A percentile compares a stretch with the other conserved stretches of the same genome.
Conservation (phyloP, 2,113 vertebrate genomes). For the Epinephelus cyanopodus region DNA sequence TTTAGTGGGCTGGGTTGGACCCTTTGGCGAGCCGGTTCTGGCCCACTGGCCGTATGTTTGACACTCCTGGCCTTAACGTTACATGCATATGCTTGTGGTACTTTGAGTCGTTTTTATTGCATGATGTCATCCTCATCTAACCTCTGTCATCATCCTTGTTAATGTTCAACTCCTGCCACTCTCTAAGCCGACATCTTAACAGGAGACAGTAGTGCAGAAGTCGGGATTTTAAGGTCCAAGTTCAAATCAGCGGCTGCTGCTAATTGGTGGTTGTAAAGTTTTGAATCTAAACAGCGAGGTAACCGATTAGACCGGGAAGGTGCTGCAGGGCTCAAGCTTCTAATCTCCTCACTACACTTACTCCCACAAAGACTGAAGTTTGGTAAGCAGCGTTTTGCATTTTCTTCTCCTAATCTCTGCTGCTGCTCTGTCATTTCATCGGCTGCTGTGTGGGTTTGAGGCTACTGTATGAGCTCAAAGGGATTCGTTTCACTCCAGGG, state of each 20-base stretch:
- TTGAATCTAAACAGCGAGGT: constrained; percentile 48
- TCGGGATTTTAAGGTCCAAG: constrained; percentile 37
- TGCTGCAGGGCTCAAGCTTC: not conserved
- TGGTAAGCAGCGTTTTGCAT: constrained; percentile 40
- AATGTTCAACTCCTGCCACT: constrained; percentile 60
- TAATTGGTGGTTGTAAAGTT: constrained; percentile 36
- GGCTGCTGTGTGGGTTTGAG: constrained; percentile 21
- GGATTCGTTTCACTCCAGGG: constrained; percentile 55
- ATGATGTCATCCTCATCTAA: constrained; percentile 40
- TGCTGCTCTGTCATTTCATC: constrained; percentile 18
- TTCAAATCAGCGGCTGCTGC: constrained; percentile 18
- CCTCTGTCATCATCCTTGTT: constrained; percentile 38
- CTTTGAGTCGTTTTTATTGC: constrained; percentile 20
- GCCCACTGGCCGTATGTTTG: too few relatives aligned
- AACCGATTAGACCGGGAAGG: constrained; percentile 18
- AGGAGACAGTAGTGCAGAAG: constrained; percentile 1
- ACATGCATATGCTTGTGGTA: too few relatives aligned
- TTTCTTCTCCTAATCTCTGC: constrained; percentile 19
- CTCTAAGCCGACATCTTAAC: not conserved
- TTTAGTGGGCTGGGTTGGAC: too few relatives aligned
- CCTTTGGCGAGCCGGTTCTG: too few relatives aligned
- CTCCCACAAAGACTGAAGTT: not conserved
- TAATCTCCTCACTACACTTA: not conserved
- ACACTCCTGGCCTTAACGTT: too few relatives aligned
- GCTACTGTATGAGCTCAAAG: constrained; percentile 48